Evolutionary conservation across 2,888 invertebrate species (phyloP).

Genomic region (Xylota sylvarum): DNA sequence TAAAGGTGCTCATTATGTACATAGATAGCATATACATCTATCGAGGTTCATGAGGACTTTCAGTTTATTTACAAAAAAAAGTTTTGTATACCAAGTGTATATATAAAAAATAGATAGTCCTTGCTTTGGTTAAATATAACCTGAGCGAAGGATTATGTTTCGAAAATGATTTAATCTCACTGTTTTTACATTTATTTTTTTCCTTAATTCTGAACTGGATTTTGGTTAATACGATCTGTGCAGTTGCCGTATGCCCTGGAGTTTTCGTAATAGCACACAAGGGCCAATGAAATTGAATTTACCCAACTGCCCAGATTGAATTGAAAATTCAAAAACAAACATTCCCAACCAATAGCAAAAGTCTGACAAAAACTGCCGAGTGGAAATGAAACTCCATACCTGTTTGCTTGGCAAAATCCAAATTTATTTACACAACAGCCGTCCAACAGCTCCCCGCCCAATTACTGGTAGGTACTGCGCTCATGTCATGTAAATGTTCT

Average conservation of each 20-base stretch:
- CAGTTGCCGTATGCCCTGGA: not conserved
- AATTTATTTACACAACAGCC: not conserved
- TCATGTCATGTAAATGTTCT: not conserved
- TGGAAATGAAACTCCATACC: slow-evolving; percentile 1
- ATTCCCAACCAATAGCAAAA: not conserved
- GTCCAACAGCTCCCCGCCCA: not conserved
- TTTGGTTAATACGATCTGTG: slow-evolving; percentile 17
- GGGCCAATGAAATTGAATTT: not conserved
- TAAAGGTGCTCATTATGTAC: no score
- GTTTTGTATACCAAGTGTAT: no score
- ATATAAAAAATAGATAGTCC: no score
- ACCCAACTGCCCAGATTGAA: not conserved
- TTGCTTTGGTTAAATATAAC: no score
- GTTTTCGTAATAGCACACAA: not conserved
- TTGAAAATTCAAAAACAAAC: slow-evolving; percentile 9
- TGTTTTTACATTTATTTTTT: not conserved
- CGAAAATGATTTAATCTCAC: not conserved
- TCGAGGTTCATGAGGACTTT: no score
- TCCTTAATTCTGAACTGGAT: not conserved
- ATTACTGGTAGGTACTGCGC: no score
- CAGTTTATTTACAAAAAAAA: no score
- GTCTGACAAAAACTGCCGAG: not conserved
- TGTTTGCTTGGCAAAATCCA: not conserved
- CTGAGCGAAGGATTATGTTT: no score
- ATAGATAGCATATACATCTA: no score